phyloP scores from a whole-genome alignment of 2,888 invertebrate species.

The Aporophyla lueneburgensis region DNA sequence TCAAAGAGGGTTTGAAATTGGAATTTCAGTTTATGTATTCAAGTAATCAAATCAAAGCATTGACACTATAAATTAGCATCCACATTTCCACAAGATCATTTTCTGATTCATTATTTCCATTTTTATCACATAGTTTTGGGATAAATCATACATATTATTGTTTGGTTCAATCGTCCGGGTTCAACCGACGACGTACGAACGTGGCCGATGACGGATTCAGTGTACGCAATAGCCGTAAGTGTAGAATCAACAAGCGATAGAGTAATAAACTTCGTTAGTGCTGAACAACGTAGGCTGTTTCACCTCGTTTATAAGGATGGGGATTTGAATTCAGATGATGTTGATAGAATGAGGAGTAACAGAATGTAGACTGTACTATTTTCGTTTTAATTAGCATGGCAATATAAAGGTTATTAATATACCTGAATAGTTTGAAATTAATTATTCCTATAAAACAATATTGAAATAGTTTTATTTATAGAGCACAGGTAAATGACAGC shows the following conservation, averaged over 20 bases:
- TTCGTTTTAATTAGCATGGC: neutral
- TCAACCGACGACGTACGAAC: neutral
- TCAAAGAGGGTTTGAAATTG: neutral
- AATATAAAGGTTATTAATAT: neutral
- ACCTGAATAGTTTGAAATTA: neutral
- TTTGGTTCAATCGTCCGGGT: neutral
- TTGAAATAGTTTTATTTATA: too few species aligned
- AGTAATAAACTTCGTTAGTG: conserved; percentile 59
- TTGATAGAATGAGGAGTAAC: neutral
- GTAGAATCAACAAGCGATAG: conserved; percentile 56
- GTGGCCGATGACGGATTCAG: neutral
- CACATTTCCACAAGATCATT: too few species aligned
- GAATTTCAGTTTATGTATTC: neutral
- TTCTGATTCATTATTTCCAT: too few species aligned
- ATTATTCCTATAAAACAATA: too few species aligned
- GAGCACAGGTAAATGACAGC: too few species aligned
- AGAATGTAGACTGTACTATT: too few species aligned
- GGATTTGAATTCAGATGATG: conserved; percentile 5
- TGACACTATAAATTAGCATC: neutral
- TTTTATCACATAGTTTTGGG: neutral
- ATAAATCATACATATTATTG: neutral
- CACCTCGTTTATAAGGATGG: neutral
- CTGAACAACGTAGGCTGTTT: conserved; percentile 21
- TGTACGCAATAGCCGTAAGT: conserved; percentile 41
- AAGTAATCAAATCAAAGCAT: neutral